These are phyloP conservation scores for Manis crassicaudata DNA, from an alignment of 2,797 vertebrate species.

Conservation along the genomic window DNA sequence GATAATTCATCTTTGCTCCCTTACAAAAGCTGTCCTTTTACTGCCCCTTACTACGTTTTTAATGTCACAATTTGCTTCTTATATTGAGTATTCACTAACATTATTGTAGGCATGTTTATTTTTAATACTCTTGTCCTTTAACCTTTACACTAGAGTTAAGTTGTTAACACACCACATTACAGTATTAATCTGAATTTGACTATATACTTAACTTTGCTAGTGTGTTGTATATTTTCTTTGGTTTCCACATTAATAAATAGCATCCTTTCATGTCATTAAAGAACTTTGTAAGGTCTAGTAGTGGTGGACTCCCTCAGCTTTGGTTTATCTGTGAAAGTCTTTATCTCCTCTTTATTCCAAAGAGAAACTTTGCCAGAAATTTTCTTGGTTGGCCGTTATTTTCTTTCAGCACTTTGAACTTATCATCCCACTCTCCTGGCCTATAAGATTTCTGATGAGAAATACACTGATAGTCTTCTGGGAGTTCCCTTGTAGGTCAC, in stretches of 20 bases:
- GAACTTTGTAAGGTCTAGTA: not conserved
- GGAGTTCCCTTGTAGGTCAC: not conserved
- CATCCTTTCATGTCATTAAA: too few relatives aligned
- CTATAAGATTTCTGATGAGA: not conserved
- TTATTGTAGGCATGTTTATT: not conserved
- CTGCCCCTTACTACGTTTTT: not conserved
- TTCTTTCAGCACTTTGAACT: not conserved
- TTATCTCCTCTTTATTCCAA: not conserved
- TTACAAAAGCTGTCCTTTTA: not conserved
- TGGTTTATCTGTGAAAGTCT: not conserved
- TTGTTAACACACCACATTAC: not conserved
- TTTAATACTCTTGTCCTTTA: not conserved
- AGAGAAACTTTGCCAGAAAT: not conserved
- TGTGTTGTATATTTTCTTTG: not conserved
- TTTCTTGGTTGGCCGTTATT: not conserved
- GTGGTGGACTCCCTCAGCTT: not conserved
- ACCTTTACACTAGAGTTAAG: not conserved
- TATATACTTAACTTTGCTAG: not conserved
- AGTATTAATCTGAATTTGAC: not conserved
- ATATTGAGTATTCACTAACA: not conserved
- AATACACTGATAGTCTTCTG: not conserved
- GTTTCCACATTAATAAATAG: not conserved
- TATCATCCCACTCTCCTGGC: too few relatives aligned
- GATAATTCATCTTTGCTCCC: not conserved
- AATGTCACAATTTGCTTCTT: not conserved